Base-by-base conservation (phyloP, 2,888 invertebrate species). In the Portevinia maculata region DNA sequence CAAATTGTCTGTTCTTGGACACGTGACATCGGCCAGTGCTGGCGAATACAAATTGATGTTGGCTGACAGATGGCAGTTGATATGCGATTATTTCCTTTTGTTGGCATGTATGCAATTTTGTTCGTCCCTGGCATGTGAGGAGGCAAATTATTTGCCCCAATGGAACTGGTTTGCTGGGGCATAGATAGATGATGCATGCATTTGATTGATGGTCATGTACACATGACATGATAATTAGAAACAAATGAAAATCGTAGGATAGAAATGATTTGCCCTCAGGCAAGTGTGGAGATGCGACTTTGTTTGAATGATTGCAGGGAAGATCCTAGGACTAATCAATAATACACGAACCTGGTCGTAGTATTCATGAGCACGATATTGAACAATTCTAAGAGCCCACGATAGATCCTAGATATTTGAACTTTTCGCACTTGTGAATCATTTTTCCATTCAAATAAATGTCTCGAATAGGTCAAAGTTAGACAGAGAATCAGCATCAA, bases 1-100 rank as follows among this genome's bases (percentile, higher is more conserved):
- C 65, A 83, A 76, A 76, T 71, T 83, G 76, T 48, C 59, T 17
- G 55, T 39, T 70, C 41, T 55, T 28, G 17, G 60, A 76, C 76
- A 71, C 55, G 64, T 76, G 81, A 76, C 81, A 65, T 30, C 8
- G 37, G 41, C 19, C 48, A 48, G 37, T 11, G 21, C 21, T 48
- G 19, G 55, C 7, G 48, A 53, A 70, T 46, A 53, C 57, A 59
- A 70, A 70, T 53, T 70, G 70, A 53, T 65, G 60, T 39, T 60
- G 32, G 24, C 41, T 48, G 76, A 71, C 76, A 78, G 67, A 67
- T 71, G 76, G 65, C 65, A 71, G 76, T 48, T 19, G 19, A 44
- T 39, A 39, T 39, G 46, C 37, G 19, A 37, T 24, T 78, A 78
- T 71, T 32, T 55, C 11, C 15, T 52, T 74, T 62, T 48, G 62